Evolutionary conservation across 1,140 invertebrate genomes (phyloP).

Genomic region (Procambarus virginalis): DNA sequence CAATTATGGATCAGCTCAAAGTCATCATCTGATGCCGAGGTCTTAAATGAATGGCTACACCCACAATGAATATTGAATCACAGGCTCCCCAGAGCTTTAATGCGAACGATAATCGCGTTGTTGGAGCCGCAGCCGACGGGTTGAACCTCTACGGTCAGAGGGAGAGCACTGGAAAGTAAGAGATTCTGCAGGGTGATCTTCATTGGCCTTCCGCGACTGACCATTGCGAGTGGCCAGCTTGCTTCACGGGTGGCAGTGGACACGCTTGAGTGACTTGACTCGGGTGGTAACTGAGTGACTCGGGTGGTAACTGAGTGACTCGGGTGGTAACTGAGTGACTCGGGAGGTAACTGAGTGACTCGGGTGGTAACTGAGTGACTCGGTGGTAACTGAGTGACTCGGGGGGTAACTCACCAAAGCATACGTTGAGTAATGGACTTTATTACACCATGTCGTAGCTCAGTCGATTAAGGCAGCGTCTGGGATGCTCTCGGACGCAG

Average conservation of each 20-base stretch:
- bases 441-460: no score
- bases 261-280: not conserved
- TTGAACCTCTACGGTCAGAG: not conserved
- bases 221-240: not conserved
- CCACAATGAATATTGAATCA: conserved; percentile 35
- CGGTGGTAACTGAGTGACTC: no score
- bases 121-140: not conserved
- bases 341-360: no score
- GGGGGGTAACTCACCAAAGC: not conserved
- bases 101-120: not conserved
- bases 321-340: no score
- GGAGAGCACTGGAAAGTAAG: conserved; percentile 16
- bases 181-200: not conserved
- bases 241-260: not conserved
- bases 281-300: not conserved
- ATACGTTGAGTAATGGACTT: not conserved
- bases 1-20: conserved; percentile 26
- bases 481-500: no score
- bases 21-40: conserved; percentile 7
- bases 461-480: no score
- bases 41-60: conserved; percentile 16
- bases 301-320: no score
- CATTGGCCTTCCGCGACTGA: not conserved
- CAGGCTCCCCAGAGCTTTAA: not conserved
- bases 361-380: no score